phyloP scores from a whole-genome alignment of 2,797 vertebrate genomes.

The Rhabdophis nuchalis region DNA sequence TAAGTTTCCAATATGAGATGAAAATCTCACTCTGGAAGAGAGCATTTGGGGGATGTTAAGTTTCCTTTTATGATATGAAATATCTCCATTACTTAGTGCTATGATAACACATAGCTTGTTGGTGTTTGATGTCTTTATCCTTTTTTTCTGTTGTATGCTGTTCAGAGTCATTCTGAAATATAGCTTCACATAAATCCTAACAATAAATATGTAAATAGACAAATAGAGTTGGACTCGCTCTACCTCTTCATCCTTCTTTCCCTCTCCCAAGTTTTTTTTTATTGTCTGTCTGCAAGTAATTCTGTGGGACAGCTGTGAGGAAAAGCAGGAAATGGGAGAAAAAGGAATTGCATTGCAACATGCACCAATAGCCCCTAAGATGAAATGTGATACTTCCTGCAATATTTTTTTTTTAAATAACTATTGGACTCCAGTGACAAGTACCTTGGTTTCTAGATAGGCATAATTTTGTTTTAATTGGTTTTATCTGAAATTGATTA shows the following conservation, averaged over 20 bases:
- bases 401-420: background rate
- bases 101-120: background rate
- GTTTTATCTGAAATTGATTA: background rate
- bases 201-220: background rate
- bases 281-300: conserved; percentile 40
- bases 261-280: background rate
- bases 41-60: background rate
- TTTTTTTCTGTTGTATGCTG: background rate
- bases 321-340: conserved; percentile 10
- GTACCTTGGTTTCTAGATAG: conserved; percentile 17
- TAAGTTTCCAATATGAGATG: background rate
- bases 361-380: conserved; percentile 25
- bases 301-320: conserved; percentile 32
- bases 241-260: background rate
- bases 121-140: background rate
- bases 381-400: conserved; percentile 38
- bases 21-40: background rate
- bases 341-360: background rate
- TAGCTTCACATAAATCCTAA: background rate
- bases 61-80: background rate
- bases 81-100: background rate
- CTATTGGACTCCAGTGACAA: conserved; percentile 20
- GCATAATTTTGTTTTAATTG: background rate
- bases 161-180: background rate
- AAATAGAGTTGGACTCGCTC: background rate